phyloP scores from a whole-genome alignment of 2,113 vertebrate species.

The Dromas ardeola region DNA sequence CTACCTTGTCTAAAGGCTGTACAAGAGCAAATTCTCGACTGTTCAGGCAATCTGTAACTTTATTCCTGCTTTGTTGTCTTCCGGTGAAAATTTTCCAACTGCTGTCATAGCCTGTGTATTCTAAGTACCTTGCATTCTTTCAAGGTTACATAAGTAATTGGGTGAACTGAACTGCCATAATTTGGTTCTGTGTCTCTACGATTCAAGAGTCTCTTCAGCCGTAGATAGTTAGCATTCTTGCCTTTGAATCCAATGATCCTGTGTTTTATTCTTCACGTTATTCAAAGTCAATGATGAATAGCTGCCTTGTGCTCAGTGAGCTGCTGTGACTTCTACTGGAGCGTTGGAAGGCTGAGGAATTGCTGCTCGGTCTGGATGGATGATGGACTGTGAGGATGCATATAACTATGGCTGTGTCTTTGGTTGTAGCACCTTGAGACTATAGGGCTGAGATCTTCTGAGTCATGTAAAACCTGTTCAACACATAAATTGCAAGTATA shows the following conservation, averaged over 20 bases:
- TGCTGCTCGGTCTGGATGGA: not conserved
- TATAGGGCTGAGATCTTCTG: accelerated
- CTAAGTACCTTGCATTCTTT: not conserved
- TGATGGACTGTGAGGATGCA: not conserved
- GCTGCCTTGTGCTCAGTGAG: not conserved
- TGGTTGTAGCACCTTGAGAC: not conserved
- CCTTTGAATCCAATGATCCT: not conserved
- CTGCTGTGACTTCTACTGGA: not conserved
- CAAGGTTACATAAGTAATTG: not conserved
- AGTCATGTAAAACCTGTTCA: not conserved
- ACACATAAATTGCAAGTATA: not conserved
- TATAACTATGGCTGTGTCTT: not conserved
- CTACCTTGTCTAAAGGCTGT: not conserved
- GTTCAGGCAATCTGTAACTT: not conserved
- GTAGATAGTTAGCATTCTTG: not conserved
- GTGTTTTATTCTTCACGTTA: not conserved
- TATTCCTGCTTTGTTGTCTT: not conserved
- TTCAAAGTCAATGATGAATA: not conserved
- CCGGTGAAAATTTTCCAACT: not conserved
- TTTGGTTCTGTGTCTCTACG: not conserved
- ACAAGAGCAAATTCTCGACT: not conserved
- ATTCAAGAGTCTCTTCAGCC: not conserved
- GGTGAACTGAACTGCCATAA: not conserved
- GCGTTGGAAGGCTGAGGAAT: not conserved
- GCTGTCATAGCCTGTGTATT: not conserved